Conservation (phyloP, 2,888 invertebrate genomes). For the Trissolcus brochymenae region DNA sequence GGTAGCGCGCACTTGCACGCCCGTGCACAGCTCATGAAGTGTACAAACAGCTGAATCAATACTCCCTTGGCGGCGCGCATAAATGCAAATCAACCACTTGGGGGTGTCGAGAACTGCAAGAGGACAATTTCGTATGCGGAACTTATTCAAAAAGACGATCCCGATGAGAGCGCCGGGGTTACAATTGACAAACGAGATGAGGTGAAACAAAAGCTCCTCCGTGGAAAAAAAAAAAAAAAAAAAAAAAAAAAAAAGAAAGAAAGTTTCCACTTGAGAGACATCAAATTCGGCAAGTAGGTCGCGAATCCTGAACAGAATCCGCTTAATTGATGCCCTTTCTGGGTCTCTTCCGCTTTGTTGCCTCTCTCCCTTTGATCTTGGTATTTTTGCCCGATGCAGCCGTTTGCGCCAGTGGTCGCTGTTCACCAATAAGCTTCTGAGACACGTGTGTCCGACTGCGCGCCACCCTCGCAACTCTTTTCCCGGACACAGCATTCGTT, state of each 20-base stretch:
- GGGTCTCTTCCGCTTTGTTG: neutral
- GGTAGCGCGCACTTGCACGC: conserved; percentile 38
- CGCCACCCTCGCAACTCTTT: conserved; percentile 10
- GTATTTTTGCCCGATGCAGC: conserved; percentile 1
- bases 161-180: conserved; percentile 17
- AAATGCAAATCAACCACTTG: conserved; percentile 46
- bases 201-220: conserved; percentile 17
- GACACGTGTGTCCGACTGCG: conserved; percentile 11
- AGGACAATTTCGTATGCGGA: conserved; percentile 35
- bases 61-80: conserved; percentile 37
- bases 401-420: conserved; percentile 13
- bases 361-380: neutral
- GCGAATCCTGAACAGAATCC: neutral
- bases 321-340: neutral
- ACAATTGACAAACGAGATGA: conserved; percentile 19
- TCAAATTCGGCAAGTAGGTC: conserved; percentile 25
- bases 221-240: neutral
- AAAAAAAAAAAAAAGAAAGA: neutral
- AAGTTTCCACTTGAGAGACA: conserved; percentile 13
- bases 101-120: conserved; percentile 40
- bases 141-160: conserved; percentile 36
- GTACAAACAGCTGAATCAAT: conserved; percentile 51
- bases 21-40: conserved; percentile 34
- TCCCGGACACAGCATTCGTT: conserved; percentile 21
- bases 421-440: conserved; percentile 3